Conservation (phyloP, 2,888 invertebrate genomes). For the Theodoxus fluviatilis region DNA sequence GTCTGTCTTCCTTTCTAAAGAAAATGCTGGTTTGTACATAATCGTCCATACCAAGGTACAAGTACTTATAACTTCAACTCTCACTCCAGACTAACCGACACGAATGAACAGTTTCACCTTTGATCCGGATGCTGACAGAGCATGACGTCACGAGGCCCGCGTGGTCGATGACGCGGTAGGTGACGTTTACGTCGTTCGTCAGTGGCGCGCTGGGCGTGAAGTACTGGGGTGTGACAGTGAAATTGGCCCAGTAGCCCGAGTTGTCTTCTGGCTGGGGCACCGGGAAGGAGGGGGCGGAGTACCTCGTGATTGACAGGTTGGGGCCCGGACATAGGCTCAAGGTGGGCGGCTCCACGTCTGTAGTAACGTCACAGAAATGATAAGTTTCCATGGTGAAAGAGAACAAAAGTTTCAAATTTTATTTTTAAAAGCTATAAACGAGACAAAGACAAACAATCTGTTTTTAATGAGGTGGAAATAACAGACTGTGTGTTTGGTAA, state of each 20-base stretch:
- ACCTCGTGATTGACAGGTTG: conserved; percentile 22
- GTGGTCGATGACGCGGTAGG: conserved; percentile 95
- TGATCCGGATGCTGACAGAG: conserved; percentile 81
- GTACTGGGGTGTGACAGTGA: conserved; percentile 30
- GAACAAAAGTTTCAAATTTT: no score
- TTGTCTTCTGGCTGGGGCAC: conserved; percentile 34
- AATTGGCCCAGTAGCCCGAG: conserved; percentile 26
- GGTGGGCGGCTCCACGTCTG: conserved; percentile 33
- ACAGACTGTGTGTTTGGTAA: no score
- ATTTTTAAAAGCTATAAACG: background rate
- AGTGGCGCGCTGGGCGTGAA: conserved; percentile 31
- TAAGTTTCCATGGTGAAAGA: no score
- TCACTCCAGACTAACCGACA: no score
- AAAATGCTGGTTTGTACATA: no score
- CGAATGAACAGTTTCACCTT: conserved; percentile 25
- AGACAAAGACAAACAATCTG: background rate
- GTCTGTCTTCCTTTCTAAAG: no score
- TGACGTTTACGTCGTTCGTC: conserved; percentile 70
- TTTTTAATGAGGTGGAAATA: no score
- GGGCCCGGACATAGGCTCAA: conserved; percentile 30
- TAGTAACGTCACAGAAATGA: background rate
- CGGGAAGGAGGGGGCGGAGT: conserved; percentile 13
- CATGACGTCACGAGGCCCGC: conserved; percentile 97
- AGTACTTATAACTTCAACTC: no score
- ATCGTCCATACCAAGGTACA: no score